Conservation (phyloP, 2,113 vertebrate genomes). For the Mus spicilegus region DNA sequence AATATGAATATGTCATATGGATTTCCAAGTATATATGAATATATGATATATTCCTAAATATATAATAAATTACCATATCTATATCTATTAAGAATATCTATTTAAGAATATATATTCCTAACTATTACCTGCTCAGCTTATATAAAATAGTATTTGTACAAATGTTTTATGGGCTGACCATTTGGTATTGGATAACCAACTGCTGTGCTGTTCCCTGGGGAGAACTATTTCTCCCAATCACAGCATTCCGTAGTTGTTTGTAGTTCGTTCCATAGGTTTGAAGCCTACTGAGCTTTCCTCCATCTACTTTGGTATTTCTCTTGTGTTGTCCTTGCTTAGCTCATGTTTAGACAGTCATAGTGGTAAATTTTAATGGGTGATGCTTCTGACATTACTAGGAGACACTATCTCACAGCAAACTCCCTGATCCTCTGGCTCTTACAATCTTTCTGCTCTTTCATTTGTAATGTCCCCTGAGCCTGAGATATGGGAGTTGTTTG, state of each 20-base stretch:
- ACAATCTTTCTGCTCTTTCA: no score
- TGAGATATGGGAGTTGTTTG: neutral
- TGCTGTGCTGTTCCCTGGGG: neutral
- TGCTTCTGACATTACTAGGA: neutral
- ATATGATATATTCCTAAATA: no score
- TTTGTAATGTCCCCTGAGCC: no score
- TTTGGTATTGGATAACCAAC: neutral
- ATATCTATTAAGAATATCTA: neutral
- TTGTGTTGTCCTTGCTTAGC: neutral
- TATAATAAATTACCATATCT: no score
- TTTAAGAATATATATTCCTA: neutral
- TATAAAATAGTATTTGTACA: neutral
- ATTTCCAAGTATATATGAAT: neutral
- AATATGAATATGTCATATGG: neutral
- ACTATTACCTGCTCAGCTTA: neutral
- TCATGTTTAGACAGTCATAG: neutral
- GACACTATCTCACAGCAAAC: neutral
- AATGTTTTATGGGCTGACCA: neutral
- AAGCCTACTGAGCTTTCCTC: no score
- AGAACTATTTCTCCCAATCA: neutral
- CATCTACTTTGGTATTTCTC: neutral
- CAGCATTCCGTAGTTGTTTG: neutral
- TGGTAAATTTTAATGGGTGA: neutral
- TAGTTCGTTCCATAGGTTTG: neutral
- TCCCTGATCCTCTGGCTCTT: neutral